phyloP scores from a whole-genome alignment of 64 coral and sea anemone genomes.

The Dendronephthya gigantea region DNA sequence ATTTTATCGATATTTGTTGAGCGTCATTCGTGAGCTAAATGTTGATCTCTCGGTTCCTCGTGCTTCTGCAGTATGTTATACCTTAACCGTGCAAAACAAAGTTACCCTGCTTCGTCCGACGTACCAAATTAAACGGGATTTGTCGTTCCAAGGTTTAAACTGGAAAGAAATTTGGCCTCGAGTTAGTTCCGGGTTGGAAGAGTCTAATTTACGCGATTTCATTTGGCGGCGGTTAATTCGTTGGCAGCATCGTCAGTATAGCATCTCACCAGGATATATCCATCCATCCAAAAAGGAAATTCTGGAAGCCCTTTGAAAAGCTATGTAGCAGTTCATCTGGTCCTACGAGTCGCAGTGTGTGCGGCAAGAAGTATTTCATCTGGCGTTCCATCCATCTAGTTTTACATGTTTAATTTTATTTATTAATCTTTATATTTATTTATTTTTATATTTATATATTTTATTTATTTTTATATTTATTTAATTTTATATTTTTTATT shows the following conservation, averaged over 20 bases:
- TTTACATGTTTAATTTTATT: not conserved
- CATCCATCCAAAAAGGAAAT: not conserved
- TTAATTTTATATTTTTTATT: too few species aligned
- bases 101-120: not conserved
- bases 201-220: not conserved
- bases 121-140: not conserved
- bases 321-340: not conserved
- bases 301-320: not conserved
- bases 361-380: not conserved
- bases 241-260: too few species aligned
- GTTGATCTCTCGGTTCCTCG: not conserved
- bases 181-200: not conserved
- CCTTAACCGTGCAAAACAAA: too few species aligned
- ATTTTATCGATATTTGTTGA: not conserved
- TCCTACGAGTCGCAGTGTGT: not conserved
- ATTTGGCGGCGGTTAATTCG: not conserved
- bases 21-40: not conserved
- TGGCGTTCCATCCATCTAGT: not conserved
- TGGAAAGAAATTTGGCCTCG: not conserved
- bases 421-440: too few species aligned
- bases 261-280: not conserved
- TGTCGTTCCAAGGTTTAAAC: not conserved
- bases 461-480: too few species aligned
- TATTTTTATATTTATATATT: too few species aligned
- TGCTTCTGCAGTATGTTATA: too few species aligned